Evolutionary conservation across 2,113 vertebrate genomes (phyloP).

Genomic region (Lophius piscatorius): DNA sequence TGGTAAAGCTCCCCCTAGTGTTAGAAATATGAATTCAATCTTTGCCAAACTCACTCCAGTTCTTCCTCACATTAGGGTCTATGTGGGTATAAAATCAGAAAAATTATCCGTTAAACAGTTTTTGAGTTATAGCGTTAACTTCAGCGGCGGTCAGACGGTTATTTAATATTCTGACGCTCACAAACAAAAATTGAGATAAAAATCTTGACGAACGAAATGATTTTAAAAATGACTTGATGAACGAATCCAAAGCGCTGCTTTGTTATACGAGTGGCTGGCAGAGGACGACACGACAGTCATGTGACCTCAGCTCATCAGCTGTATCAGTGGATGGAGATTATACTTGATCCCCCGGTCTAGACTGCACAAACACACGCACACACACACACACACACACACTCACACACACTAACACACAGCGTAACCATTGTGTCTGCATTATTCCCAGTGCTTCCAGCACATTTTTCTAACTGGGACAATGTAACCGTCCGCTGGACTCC

Average conservation of each 20-base stretch:
- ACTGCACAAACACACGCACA: constrained; percentile 31
- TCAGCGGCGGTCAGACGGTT: no score
- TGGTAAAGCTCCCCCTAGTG: no score
- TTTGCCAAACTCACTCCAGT: no score
- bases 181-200: no score
- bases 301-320: constrained; percentile 61
- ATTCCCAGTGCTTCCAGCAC: constrained; percentile 54
- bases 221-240: background rate
- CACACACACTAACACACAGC: constrained; percentile 10
- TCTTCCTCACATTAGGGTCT: no score
- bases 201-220: no score
- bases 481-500: constrained; percentile 51
- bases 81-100: no score
- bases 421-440: constrained; percentile 59
- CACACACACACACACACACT: constrained; percentile 8
- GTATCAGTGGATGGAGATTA: constrained; percentile 69
- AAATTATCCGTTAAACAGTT: no score
- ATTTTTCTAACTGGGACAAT: constrained; percentile 65
- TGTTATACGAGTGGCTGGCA: constrained; percentile 4
- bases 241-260: background rate
- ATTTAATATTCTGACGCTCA: no score
- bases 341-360: constrained; percentile 63
- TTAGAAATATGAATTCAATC: no score
- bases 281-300: constrained; percentile 11
- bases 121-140: no score